Evolutionary conservation across 2,888 invertebrate genomes (phyloP).

Genomic region (Tipula helvola): DNA sequence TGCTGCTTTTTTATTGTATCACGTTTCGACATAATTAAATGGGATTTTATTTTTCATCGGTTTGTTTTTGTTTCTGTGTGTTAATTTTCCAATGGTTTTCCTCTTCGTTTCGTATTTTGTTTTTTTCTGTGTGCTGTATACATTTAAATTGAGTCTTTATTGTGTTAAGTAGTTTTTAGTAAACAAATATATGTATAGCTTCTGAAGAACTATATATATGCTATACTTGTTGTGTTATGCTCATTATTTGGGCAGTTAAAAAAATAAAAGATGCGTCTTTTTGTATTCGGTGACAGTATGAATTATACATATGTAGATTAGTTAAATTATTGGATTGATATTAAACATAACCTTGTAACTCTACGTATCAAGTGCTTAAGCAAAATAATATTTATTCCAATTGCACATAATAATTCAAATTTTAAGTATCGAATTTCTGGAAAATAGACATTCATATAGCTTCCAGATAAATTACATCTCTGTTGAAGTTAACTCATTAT

Average conservation of each 20-base stretch:
- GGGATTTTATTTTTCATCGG: slow-evolving; percentile 4
- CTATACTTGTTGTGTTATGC: not conserved
- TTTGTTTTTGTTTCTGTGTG: not conserved
- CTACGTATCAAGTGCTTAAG: too few relatives aligned
- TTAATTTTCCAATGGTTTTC: not conserved
- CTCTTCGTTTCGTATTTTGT: not conserved
- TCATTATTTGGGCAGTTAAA: not conserved
- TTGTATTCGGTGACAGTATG: too few relatives aligned
- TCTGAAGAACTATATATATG: not conserved
- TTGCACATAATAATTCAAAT: not conserved
- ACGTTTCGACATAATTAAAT: not conserved
- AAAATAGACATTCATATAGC: not conserved
- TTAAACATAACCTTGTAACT: not conserved
- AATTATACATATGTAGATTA: too few relatives aligned
- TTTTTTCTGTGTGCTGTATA: not conserved
- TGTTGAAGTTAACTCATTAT: not conserved
- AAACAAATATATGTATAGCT: not conserved
- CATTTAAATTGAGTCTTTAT: not conserved
- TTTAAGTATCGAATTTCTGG: not conserved
- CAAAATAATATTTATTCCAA: not conserved
- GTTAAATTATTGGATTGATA: not conserved
- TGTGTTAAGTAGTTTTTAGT: not conserved
- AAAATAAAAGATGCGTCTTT: too few relatives aligned
- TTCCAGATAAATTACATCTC: not conserved
- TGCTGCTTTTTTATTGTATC: not conserved